A percentile compares a stretch with the other conserved stretches of the same genome.
Evolutionary conservation across 2,888 invertebrate species (phyloP).

Genomic region (Andrena dorsata): DNA sequence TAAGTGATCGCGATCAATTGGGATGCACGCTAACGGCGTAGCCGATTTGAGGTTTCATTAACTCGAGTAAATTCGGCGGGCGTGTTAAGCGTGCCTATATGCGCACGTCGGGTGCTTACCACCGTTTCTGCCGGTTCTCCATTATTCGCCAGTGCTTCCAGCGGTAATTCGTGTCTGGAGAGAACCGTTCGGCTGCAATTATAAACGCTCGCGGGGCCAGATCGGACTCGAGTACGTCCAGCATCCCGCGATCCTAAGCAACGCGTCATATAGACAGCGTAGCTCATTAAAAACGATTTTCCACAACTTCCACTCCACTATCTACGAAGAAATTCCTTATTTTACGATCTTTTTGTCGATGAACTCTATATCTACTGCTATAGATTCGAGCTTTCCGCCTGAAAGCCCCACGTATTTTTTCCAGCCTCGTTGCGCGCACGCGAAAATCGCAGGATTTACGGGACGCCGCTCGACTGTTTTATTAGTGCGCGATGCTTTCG

Average conservation of each 20-base stretch:
- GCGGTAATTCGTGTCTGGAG: constrained; percentile 63
- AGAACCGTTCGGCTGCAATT: constrained; percentile 62
- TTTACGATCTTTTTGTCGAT: background rate
- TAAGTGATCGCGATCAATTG: constrained; percentile 66
- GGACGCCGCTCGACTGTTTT: background rate
- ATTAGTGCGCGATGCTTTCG: constrained; percentile 2
- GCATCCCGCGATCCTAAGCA: constrained; percentile 34
- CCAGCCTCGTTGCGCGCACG: no score
- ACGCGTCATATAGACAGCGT: background rate
- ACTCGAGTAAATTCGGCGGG: constrained; percentile 70
- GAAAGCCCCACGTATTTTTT: background rate
- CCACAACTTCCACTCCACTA: background rate
- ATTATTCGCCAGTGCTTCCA: constrained; percentile 63
- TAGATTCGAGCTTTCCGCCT: background rate
- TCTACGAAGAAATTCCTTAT: background rate
- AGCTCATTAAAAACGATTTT: background rate
- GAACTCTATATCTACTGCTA: background rate
- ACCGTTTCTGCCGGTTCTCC: constrained; percentile 62
- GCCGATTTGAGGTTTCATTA: constrained; percentile 74
- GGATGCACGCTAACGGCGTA: constrained; percentile 62
- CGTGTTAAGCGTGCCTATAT: constrained; percentile 65
- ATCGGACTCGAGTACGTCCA: constrained; percentile 48
- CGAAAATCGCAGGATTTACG: constrained; percentile 4
- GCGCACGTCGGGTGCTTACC: constrained; percentile 41
- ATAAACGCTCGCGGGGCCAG: constrained; percentile 51